These are phyloP conservation scores for Drosophila malerkotliana DNA, from an alignment of 1,140 invertebrate genomes.

Conservation along the genomic window DNA sequence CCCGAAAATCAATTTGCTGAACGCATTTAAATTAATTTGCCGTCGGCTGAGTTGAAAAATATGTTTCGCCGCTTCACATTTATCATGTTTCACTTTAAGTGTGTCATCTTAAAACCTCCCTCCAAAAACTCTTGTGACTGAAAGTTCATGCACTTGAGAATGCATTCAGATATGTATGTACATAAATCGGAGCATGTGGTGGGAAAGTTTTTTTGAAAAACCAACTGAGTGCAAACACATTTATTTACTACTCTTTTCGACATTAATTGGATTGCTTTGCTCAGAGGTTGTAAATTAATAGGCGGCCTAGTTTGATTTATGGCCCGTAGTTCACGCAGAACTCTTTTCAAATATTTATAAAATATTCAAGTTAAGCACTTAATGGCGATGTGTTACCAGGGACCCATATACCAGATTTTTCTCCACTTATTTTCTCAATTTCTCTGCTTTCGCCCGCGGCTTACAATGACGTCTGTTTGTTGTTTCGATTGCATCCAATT, in stretches of 20 bases:
- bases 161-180: slow-evolving; percentile 20
- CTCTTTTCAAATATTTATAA: not conserved
- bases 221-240: slow-evolving; percentile 14
- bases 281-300: slow-evolving; percentile 26
- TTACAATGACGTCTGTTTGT: slow-evolving; percentile 25
- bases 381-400: no score
- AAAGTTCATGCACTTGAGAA: slow-evolving; percentile 58
- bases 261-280: slow-evolving; percentile 60
- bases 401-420: not conserved
- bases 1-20: slow-evolving; percentile 60
- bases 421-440: slow-evolving; percentile 8
- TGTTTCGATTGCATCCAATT: slow-evolving; percentile 42
- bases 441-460: slow-evolving; percentile 5
- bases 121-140: slow-evolving; percentile 22
- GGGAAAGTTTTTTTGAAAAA: slow-evolving; percentile 23
- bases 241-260: slow-evolving; percentile 64
- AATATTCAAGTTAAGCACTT: not conserved
- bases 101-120: slow-evolving; percentile 10
- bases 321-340: not conserved
- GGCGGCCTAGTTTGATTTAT: slow-evolving; percentile 25
- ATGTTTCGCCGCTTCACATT: slow-evolving; percentile 31
- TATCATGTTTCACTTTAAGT: slow-evolving; percentile 54
- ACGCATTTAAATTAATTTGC: slow-evolving; percentile 70
- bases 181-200: slow-evolving; percentile 3
- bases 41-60: slow-evolving; percentile 28